Conservation (phyloP, 2,797 vertebrate species). For the Dromococcyx pavoninus region DNA sequence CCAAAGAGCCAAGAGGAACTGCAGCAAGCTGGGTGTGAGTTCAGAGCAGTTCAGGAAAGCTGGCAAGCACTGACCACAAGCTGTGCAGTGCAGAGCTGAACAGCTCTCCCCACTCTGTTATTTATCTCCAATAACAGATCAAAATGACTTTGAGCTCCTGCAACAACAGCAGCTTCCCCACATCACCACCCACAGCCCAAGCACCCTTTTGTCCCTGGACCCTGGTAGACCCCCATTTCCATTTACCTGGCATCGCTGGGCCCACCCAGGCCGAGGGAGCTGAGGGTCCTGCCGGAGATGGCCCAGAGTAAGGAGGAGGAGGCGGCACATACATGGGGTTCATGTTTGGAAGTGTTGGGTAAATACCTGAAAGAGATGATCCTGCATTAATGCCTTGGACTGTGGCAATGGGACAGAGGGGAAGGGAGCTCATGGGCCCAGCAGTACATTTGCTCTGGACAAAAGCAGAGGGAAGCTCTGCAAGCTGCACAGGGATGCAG, state of each 20-base stretch:
- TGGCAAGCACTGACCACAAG: not conserved
- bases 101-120: not conserved
- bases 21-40: not conserved
- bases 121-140: not conserved
- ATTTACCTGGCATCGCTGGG: slow-evolving; percentile 60
- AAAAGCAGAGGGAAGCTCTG: not conserved
- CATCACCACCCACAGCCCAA: rapidly evolving
- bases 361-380: slow-evolving; percentile 52
- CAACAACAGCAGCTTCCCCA: not conserved
- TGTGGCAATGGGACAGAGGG: not conserved
- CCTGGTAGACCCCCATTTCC: not conserved
- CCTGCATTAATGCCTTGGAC: not conserved
- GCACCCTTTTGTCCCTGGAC: not conserved
- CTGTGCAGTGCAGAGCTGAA: not conserved
- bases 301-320: slow-evolving; percentile 85
- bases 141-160: not conserved
- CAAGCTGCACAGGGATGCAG: not conserved
- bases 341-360: slow-evolving; percentile 69
- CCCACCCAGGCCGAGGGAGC: slow-evolving; percentile 33
- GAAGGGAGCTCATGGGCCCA: not conserved
- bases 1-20: not conserved
- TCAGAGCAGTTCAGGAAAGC: not conserved
- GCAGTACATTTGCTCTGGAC: not conserved
- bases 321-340: slow-evolving; percentile 82
- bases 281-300: slow-evolving; percentile 61